Evolutionary conservation across 2,888 invertebrate species (phyloP).

Genomic region (Carabus problematicus): DNA sequence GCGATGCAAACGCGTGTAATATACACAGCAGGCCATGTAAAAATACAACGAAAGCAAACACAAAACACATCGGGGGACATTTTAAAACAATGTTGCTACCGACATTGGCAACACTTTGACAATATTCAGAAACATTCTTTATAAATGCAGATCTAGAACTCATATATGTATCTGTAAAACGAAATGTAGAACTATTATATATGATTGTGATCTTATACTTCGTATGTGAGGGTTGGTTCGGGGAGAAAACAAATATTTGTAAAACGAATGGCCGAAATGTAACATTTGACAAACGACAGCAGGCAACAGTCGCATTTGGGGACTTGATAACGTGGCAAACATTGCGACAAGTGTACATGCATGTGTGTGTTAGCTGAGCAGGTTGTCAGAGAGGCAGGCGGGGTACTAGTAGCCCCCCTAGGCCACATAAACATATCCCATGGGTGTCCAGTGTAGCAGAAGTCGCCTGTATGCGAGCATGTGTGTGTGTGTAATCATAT

Average conservation of each 20-base stretch:
- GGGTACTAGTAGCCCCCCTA: conserved; percentile 47
- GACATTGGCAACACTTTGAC: no score
- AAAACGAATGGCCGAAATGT: conserved; percentile 53
- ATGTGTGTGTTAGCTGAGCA: background rate
- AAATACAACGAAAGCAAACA: conserved; percentile 36
- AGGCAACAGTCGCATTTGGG: no score
- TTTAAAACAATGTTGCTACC: conserved; percentile 36
- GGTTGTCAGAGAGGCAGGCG: no score
- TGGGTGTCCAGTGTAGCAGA: background rate
- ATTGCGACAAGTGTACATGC: conserved; percentile 46
- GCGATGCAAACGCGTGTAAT: conserved; percentile 24
- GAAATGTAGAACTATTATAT: no score
- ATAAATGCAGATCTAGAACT: no score
- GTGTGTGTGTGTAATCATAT: no score
- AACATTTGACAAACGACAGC: conserved; percentile 57
- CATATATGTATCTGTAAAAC: no score
- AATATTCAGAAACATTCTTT: no score
- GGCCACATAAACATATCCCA: conserved; percentile 48
- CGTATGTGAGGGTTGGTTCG: background rate
- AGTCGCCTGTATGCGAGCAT: no score
- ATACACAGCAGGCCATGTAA: conserved; percentile 10
- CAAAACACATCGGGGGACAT: background rate
- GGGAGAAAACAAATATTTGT: conserved; percentile 52
- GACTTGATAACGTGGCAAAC: conserved; percentile 46
- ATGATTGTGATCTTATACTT: no score